A percentile compares a stretch with the other conserved stretches of the same genome.
These are phyloP conservation scores for Dromiciops gliroides DNA, from an alignment of 2,113 vertebrate genomes.

Conservation along the genomic window DNA sequence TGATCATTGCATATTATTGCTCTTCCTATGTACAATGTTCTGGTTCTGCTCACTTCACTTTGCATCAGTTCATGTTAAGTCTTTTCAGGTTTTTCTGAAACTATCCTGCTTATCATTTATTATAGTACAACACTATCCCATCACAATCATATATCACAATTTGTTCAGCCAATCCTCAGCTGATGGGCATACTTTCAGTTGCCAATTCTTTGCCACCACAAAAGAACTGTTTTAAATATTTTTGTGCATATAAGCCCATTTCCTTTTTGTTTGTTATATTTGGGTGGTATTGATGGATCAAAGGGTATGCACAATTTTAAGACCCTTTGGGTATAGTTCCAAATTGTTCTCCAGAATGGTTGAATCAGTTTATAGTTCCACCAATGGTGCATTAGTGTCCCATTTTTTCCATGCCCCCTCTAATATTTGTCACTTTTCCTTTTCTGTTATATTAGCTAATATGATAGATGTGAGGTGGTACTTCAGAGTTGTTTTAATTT, in stretches of 20 bases:
- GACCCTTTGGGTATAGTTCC: not conserved
- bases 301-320: not conserved
- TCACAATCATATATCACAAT: not conserved
- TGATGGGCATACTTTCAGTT: not conserved
- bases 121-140: not conserved
- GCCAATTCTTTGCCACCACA: not conserved
- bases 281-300: not conserved
- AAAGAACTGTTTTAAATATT: no score
- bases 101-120: not conserved
- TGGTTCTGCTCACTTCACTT: not conserved
- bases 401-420: not conserved
- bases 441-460: not conserved
- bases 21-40: not conserved
- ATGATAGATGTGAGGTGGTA: not conserved
- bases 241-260: no score
- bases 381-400: not conserved
- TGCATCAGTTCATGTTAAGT: not conserved
- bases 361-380: not conserved
- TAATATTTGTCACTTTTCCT: not conserved
- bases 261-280: no score
- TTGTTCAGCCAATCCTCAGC: not conserved
- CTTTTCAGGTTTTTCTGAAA: not conserved
- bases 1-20: not conserved
- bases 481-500: not conserved
- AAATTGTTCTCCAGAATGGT: not conserved